A percentile compares a stretch with the other conserved stretches of the same genome.
These are phyloP conservation scores for Polia nebulosa DNA, from an alignment of 2,888 invertebrate genomes.

Conservation along the genomic window DNA sequence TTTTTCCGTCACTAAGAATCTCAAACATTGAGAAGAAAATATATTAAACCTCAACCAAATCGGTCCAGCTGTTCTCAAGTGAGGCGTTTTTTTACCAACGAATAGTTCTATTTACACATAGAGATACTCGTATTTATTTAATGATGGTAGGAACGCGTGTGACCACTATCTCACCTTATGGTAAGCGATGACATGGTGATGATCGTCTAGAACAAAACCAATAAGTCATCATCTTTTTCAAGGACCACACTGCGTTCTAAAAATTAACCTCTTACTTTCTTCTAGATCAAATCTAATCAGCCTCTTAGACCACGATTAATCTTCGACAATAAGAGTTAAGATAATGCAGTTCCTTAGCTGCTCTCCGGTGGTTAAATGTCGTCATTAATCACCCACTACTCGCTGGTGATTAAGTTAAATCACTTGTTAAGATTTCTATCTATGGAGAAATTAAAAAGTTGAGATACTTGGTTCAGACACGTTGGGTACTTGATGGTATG, in stretches of 20 bases:
- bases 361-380: constrained; percentile 34
- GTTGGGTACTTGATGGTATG: constrained; percentile 4
- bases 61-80: too few species aligned
- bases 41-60: too few species aligned
- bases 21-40: too few species aligned
- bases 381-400: constrained; percentile 50
- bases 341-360: constrained; percentile 47
- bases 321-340: constrained; percentile 21
- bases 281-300: constrained; percentile 29
- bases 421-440: constrained; percentile 52
- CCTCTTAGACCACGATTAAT: constrained; percentile 38
- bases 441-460: constrained; percentile 39
- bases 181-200: too few species aligned
- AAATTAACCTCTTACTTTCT: too few species aligned
- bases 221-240: neutral
- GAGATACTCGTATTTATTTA: too few species aligned
- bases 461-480: constrained; percentile 13
- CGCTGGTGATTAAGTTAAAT: constrained; percentile 49
- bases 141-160: too few species aligned
- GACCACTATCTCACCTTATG: too few species aligned
- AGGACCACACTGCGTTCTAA: constrained; percentile 20
- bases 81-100: too few species aligned
- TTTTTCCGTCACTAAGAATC: too few species aligned
- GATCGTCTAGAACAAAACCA: too few species aligned
- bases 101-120: too few species aligned